Conservation (phyloP, 2,113 vertebrate genomes). For the Etheostoma spectabile region DNA sequence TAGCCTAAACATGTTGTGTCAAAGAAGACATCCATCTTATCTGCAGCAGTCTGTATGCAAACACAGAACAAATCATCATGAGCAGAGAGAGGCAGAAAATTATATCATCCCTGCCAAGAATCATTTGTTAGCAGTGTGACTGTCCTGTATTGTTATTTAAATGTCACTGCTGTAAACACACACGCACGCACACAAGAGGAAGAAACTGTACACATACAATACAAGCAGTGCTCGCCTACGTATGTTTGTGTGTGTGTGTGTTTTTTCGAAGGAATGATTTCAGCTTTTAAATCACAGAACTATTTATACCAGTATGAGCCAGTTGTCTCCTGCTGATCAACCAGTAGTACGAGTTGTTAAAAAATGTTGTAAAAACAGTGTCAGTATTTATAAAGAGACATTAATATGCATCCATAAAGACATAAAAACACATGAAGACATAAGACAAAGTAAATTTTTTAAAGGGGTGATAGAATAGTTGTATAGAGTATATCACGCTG, state of each 20-base stretch:
- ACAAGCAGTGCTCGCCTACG: neutral
- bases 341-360: too few relatives aligned
- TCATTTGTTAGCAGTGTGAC: neutral
- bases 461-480: too few relatives aligned
- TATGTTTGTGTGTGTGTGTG: too few relatives aligned
- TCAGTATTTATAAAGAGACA: too few relatives aligned
- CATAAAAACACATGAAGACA: too few relatives aligned
- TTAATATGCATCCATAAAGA: too few relatives aligned
- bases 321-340: too few relatives aligned
- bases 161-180: constrained; percentile 53
- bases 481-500: too few relatives aligned
- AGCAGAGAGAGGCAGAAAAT: neutral
- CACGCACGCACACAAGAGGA: neutral
- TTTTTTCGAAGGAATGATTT: neutral
- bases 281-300: too few relatives aligned
- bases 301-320: too few relatives aligned
- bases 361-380: too few relatives aligned
- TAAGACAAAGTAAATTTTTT: too few relatives aligned
- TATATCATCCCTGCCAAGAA: constrained; percentile 32
- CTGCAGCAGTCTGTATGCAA: neutral
- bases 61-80: constrained; percentile 3
- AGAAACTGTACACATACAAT: neutral
- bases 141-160: constrained; percentile 25
- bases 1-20: neutral
- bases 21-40: neutral